These are phyloP conservation scores for Epizoanthus ramosus DNA, from an alignment of 92 coral and sea anemone species.

Conservation along the genomic window DNA sequence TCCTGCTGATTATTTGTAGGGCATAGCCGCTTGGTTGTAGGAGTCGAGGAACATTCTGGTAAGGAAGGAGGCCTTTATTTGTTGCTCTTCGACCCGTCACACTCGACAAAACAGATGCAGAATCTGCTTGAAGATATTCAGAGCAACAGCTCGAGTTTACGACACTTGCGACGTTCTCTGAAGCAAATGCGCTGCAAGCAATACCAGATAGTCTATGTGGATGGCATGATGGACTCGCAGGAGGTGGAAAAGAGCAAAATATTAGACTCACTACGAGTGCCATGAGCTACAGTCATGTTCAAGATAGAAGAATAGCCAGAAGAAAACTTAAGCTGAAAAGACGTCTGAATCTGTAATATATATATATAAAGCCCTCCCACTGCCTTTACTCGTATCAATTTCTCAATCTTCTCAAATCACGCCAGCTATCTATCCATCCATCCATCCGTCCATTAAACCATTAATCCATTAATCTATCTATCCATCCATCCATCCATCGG, in stretches of 20 bases:
- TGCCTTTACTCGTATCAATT: too few relatives aligned
- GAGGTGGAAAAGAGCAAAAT: constrained; percentile 82
- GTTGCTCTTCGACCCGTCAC: constrained; percentile 87
- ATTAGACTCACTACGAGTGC: constrained; percentile 65
- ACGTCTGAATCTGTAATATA: too few relatives aligned
- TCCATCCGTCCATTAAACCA: too few relatives aligned
- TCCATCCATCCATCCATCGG: too few relatives aligned
- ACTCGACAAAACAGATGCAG: constrained; percentile 93
- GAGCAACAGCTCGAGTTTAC: constrained; percentile 69
- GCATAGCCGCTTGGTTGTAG: constrained; percentile 94
- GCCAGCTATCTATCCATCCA: too few relatives aligned
- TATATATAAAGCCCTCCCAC: too few relatives aligned
- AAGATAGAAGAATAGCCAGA: too few relatives aligned
- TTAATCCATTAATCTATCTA: too few relatives aligned
- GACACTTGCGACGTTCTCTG: constrained; percentile 81
- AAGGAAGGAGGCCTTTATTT: constrained; percentile 87
- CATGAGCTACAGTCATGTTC: constrained; percentile 23
- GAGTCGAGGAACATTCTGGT: constrained; percentile 89
- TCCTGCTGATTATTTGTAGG: constrained; percentile 49
- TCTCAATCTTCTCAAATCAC: too few relatives aligned
- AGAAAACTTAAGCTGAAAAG: too few relatives aligned
- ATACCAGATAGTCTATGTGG: constrained; percentile 92
- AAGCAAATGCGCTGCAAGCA: constrained; percentile 95
- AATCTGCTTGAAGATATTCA: constrained; percentile 71
- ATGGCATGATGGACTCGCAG: constrained; percentile 82